Base-by-base conservation (phyloP, 2,888 invertebrate species). In the Oscheius sp. region DNA sequence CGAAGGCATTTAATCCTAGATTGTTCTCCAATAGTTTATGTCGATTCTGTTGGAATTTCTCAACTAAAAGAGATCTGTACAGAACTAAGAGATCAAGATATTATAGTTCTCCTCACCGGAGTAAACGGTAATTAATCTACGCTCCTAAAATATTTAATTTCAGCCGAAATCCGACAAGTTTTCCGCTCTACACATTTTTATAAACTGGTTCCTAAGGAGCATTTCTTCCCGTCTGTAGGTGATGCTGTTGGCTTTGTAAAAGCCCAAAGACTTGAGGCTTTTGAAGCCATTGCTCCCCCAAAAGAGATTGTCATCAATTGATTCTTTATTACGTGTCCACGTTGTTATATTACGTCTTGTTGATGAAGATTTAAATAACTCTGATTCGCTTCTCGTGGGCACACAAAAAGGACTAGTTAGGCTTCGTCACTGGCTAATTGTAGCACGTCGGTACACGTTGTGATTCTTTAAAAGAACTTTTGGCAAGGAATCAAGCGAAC, bases 21-120 rank as follows among this genome's bases (percentile, higher is more conserved):
- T 61, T 79, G 84, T 55, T 66, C 76, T 1, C 77, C 84, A n/a
- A 78, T 85, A 27, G 68, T 75, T 18, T 82, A 81, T 72, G 74
- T 82, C 5, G 85, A 85, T 68, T 71, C 76, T 12, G 85, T 85
- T 82, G 85, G 81, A 45, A 74, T 84, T 3, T 82, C 83, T 52
- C 82, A 84, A 23, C 58, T 79, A 12, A 66, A 64, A 41, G 79
- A 79, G 18, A 75, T 71, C 23, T 63, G 63, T 21, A 21, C 1
- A 45, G 63, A 63, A 41, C 63, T 63, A 7, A 23, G 43, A 23
- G 25, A 23, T 2, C 16, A 35, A 45, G 25, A 45, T 45, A 63
- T 45, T 12, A 21, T n/a, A 1, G 63, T 45, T 3, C 43, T 63
- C 1, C 9, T 63, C 7, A 16, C 18, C 2, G 63, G 63, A 63